Conservation (phyloP, 2,888 invertebrate genomes). For the Ganaspis brasiliensis region DNA sequence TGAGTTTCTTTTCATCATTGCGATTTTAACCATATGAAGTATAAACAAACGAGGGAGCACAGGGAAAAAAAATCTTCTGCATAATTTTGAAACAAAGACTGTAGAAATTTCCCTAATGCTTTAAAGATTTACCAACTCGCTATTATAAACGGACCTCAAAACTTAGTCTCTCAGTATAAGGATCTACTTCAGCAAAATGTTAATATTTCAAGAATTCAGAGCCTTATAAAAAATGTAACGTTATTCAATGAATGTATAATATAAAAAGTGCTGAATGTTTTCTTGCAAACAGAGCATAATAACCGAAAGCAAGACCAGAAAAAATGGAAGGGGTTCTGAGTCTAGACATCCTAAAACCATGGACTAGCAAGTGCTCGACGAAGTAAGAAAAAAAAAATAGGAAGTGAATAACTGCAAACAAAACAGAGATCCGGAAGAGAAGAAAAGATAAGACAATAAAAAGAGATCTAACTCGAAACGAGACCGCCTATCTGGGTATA, state of each 20-base stretch:
- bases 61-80: too few species aligned
- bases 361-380: conserved; percentile 1
- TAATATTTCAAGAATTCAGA: too few species aligned
- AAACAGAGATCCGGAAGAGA: neutral
- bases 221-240: too few species aligned
- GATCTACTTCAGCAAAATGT: too few species aligned
- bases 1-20: too few species aligned
- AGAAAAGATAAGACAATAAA: conserved; percentile 50
- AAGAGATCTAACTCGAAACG: conserved; percentile 51
- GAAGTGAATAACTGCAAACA: conserved; percentile 12
- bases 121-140: too few species aligned
- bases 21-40: too few species aligned
- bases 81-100: too few species aligned
- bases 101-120: too few species aligned
- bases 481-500: conserved; percentile 19
- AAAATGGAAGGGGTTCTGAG: neutral
- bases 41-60: too few species aligned
- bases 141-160: too few species aligned
- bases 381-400: conserved; percentile 5
- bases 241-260: conserved; percentile 13
- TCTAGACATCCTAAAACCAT: conserved; percentile 19
- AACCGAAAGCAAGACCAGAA: conserved; percentile 3
- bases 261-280: neutral
- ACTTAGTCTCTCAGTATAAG: too few species aligned
- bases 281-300: conserved; percentile 3